Percentiles rank a stretch among this genome's conserved stretches.
Conservation (phyloP, 2,888 invertebrate genomes). For the Pycnomerus fuliginosus region DNA sequence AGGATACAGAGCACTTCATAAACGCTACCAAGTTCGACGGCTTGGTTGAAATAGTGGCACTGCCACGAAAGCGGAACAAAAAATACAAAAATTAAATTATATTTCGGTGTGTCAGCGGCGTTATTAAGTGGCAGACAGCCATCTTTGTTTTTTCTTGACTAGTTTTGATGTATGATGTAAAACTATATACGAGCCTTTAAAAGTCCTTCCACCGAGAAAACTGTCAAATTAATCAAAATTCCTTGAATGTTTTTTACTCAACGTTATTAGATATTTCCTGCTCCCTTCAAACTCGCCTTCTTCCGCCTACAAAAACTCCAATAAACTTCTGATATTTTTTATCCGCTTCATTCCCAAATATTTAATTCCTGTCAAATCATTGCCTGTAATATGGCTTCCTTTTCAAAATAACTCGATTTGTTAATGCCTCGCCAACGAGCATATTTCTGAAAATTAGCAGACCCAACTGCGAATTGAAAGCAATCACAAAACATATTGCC, state of each 20-base stretch:
- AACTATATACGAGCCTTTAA: constrained; percentile 36
- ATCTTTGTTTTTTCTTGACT: constrained; percentile 42
- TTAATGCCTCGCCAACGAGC: too few relatives aligned
- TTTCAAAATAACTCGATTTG: too few relatives aligned
- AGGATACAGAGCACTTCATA: constrained; percentile 17
- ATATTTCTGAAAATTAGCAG: too few relatives aligned
- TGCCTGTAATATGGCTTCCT: too few relatives aligned
- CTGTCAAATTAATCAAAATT: constrained; percentile 49
- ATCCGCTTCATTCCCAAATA: constrained; percentile 1
- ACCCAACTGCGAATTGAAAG: too few relatives aligned
- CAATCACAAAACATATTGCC: too few relatives aligned
- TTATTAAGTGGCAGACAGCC: constrained; percentile 46
- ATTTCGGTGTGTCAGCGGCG: constrained; percentile 49
- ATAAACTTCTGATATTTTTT: constrained; percentile 2
- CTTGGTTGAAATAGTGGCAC: constrained; percentile 25
- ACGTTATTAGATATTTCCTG: constrained; percentile 12
- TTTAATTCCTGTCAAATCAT: neutral
- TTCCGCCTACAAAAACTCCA: constrained; percentile 7
- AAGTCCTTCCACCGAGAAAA: constrained; percentile 40
- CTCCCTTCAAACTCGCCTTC: neutral
- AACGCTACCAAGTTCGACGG: constrained; percentile 17
- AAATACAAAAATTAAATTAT: constrained; percentile 49
- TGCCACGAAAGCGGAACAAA: constrained; percentile 34
- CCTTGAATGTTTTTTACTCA: constrained; percentile 26
- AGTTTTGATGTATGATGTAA: constrained; percentile 27